Percentiles rank a stretch among this genome's conserved stretches.
phyloP scores from a whole-genome alignment of 2,113 vertebrate genomes.

The Notarius lentiginosus region DNA sequence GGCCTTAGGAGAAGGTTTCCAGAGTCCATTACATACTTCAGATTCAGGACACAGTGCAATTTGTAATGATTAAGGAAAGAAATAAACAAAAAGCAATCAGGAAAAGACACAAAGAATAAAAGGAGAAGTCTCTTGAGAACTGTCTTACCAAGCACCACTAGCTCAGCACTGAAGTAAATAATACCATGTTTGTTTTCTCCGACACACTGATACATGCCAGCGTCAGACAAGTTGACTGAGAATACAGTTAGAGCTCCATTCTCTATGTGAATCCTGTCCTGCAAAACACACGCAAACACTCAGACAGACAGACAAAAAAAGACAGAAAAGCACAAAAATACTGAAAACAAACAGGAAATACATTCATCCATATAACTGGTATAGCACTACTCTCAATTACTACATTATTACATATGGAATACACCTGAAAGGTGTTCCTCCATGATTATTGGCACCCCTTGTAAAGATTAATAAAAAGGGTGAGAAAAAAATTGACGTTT shows the following conservation, averaged over 20 bases:
- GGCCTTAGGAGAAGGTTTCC: not conserved
- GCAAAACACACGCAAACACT: constrained; percentile 67
- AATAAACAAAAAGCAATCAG: not conserved
- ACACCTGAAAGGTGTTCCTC: too few species aligned
- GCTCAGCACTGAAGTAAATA: constrained; percentile 86
- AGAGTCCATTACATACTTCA: not conserved
- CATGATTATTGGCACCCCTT: too few species aligned
- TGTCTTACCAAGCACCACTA: constrained; percentile 87
- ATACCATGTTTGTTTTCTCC: constrained; percentile 92
- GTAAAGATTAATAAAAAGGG: too few species aligned
- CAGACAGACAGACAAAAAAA: constrained; percentile 46
- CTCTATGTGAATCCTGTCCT: constrained; percentile 88
- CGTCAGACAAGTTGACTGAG: constrained; percentile 83
- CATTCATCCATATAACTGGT: not conserved
- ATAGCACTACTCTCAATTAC: not conserved
- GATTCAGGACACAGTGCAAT: not conserved
- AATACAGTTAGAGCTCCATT: constrained; percentile 84
- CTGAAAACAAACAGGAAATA: not conserved
- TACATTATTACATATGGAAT: not conserved
- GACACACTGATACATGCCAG: constrained; percentile 92
- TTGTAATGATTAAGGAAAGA: not conserved
- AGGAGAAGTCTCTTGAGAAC: constrained; percentile 65
- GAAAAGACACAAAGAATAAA: constrained; percentile 48
- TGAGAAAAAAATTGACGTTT: too few species aligned
- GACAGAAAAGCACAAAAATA: not conserved